phyloP scores from a whole-genome alignment of 2,888 invertebrate species.

The Bimastos eiseni region DNA sequence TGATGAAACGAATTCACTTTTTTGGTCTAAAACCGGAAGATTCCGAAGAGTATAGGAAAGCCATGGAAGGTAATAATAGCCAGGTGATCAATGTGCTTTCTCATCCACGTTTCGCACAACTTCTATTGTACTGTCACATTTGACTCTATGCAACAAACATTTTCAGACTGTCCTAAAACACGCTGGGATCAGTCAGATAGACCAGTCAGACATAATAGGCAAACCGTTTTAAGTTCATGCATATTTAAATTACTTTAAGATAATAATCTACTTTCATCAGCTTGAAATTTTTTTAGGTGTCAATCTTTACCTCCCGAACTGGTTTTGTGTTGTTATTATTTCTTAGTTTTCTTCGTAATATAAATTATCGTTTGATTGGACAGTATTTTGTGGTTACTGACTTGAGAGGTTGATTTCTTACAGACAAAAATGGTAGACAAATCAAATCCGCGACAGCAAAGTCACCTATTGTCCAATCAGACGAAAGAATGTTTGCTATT shows the following conservation, averaged over 20 bases:
- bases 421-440: background rate
- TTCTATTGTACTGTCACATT: too few relatives aligned
- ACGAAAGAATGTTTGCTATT: conserved; percentile 7
- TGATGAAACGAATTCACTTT: conserved; percentile 85
- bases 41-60: conserved; percentile 45
- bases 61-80: conserved; percentile 37
- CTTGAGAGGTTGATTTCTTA: background rate
- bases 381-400: background rate
- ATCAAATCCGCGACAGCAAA: background rate
- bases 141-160: too few relatives aligned
- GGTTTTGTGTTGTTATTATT: background rate
- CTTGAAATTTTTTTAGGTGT: too few relatives aligned
- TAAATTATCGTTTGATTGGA: background rate
- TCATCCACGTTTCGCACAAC: too few relatives aligned
- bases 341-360: background rate
- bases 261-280: too few relatives aligned
- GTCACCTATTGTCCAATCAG: background rate
- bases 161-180: too few relatives aligned
- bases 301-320: too few relatives aligned
- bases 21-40: conserved; percentile 46
- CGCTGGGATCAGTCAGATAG: too few relatives aligned
- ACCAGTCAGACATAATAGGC: too few relatives aligned
- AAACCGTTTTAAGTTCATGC: too few relatives aligned
- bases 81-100: background rate
- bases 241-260: too few relatives aligned